Evolutionary conservation across 2,113 vertebrate genomes (phyloP), one percentile per base, ranked within the genome.

Genomic region (Pachypanchax playfairii): DNA sequence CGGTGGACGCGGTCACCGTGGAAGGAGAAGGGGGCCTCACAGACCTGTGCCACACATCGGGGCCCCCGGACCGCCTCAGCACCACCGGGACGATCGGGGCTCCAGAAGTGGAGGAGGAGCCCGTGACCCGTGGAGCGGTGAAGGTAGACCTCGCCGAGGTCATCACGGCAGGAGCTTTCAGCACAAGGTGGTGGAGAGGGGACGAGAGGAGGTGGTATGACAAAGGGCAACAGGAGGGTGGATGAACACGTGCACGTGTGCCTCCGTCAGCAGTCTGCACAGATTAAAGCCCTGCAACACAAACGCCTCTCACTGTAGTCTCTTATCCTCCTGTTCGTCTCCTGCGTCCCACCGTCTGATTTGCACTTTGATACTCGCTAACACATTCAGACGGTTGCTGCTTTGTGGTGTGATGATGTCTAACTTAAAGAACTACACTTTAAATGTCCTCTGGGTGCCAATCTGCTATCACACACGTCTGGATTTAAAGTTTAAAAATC

Each of bases 161-260:
- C 68, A 66, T 7, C 65, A 68, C 14, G 44, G 72, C 38, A 74
- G 87, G 26, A 84, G 75, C n/a, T 64, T 74, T 53, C 77, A 83
- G 7, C 87, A 86, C 36, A 81, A 52, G 59, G 79, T 73, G 54
- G 71, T 66, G 61, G 89, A 90, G 49, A 69, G 75, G 5, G 80
- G 56, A 5, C 65, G 75, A 18, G 89, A 89, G 44, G 88, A 84
- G 65, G 85, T 88, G 66, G 87, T 90, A 86, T 91, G 90, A 92
- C 89, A 85, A 77, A 86, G 78, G 81, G 79, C 70, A 26, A 68
- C 69, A 56, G 82, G 84, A 86, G 85, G 82, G 74, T 66, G 50
- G 24, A 29, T 39, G 62, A 85, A 75, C 54, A 65, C 33, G 38
- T 3, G 43, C 39, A 5, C 4, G 47, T 71, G 83, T 64, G 74